Evolutionary conservation across 2,797 vertebrate genomes (phyloP).

Genomic region (Falco columbarius): DNA sequence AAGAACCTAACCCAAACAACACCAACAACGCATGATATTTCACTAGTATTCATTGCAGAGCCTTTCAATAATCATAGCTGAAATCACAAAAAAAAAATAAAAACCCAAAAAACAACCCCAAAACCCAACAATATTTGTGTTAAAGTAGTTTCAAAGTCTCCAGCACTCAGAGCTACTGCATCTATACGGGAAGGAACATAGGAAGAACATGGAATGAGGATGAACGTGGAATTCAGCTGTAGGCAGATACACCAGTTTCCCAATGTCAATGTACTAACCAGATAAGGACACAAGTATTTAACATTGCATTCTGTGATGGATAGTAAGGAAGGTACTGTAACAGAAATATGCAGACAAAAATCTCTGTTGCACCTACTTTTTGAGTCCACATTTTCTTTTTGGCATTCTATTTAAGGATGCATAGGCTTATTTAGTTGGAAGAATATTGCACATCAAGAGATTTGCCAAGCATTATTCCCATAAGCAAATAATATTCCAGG

Average conservation of each 20-base stretch:
- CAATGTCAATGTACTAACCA: background rate
- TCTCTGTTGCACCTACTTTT: background rate
- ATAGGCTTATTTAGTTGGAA: background rate
- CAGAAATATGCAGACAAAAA: background rate
- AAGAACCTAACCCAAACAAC: background rate
- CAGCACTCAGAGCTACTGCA: background rate
- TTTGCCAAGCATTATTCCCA: background rate
- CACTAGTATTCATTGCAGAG: background rate
- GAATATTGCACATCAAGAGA: background rate
- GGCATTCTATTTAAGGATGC: background rate
- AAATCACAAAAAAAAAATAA: background rate
- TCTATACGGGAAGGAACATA: background rate
- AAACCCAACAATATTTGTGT: background rate
- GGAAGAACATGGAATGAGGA: background rate
- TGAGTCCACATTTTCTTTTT: background rate
- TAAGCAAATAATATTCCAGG: background rate
- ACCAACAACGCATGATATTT: background rate
- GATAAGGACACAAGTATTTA: background rate
- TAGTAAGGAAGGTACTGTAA: background rate
- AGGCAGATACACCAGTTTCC: background rate
- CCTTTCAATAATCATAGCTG: background rate
- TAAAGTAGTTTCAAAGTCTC: background rate
- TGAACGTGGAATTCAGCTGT: background rate
- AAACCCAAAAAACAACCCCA: too few relatives aligned
- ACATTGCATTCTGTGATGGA: background rate